Evolutionary conservation across 2,888 invertebrate species (phyloP).

Genomic region (Sussaba pulchella): DNA sequence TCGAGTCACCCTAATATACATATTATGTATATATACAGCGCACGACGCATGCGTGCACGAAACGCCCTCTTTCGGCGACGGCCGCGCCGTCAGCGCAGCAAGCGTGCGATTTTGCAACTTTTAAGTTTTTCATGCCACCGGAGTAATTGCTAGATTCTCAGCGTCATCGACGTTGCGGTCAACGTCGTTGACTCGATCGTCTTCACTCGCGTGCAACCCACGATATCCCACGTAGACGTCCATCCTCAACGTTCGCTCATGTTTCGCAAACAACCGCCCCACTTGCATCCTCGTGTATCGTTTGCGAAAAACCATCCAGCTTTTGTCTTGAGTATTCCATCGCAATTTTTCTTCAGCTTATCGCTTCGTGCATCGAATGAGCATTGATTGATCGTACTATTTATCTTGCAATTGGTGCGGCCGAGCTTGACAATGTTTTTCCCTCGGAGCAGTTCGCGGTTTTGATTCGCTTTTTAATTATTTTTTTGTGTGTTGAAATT

Average conservation of each 20-base stretch:
- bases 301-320: neutral
- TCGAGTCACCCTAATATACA: too few species aligned
- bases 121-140: conserved; percentile 70
- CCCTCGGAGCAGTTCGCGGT: too few species aligned
- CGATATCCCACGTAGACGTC: neutral
- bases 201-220: conserved; percentile 25
- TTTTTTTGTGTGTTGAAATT: too few species aligned
- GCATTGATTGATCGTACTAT: neutral
- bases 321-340: conserved; percentile 11
- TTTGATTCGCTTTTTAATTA: too few species aligned
- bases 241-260: neutral
- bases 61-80: conserved; percentile 80
- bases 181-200: conserved; percentile 39
- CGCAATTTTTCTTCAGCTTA: neutral
- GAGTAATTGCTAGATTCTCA: conserved; percentile 52
- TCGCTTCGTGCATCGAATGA: neutral
- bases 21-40: neutral
- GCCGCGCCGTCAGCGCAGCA: conserved; percentile 33
- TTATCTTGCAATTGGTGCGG: neutral
- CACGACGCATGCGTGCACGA: conserved; percentile 71
- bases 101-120: conserved; percentile 76
- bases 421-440: neutral
- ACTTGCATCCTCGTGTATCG: conserved; percentile 4
- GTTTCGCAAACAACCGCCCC: conserved; percentile 41
- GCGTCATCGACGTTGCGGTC: conserved; percentile 47